These are phyloP conservation scores for Meteorus sp. DNA, from an alignment of 1,140 invertebrate species.

Conservation along the genomic window DNA sequence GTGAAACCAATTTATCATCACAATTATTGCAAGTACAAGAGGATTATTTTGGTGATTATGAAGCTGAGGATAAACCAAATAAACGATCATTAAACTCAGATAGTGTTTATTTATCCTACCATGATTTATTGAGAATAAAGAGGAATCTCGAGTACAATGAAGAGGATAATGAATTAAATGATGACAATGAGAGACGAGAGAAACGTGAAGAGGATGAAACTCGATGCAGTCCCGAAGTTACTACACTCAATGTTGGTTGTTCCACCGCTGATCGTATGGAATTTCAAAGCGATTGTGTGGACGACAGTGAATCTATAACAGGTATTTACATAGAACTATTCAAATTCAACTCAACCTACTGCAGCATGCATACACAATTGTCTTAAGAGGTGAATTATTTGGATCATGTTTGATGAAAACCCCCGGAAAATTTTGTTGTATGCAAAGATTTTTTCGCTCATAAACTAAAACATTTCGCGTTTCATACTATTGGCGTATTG, in stretches of 20 bases:
- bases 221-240: conserved; percentile 55
- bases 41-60: conserved; percentile 51
- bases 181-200: conserved; percentile 52
- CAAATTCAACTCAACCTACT: no score
- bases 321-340: no score
- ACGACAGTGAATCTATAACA: conserved; percentile 58
- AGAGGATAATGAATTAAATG: conserved; percentile 43
- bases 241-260: conserved; percentile 69
- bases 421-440: no score
- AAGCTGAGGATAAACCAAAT: conserved; percentile 35
- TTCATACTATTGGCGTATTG: no score
- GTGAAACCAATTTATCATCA: conserved; percentile 34
- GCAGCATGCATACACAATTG: no score
- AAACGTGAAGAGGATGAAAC: conserved; percentile 43
- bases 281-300: conserved; percentile 69
- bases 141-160: conserved; percentile 37
- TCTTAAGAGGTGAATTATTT: no score
- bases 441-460: no score
- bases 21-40: conserved; percentile 41
- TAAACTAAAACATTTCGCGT: no score
- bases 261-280: conserved; percentile 72
- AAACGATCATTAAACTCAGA: conserved; percentile 34
- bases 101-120: conserved; percentile 35
- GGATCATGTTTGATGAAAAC: no score
- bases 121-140: conserved; percentile 42